Conservation (phyloP, 1,140 invertebrate species). For the Coelopa frigida region DNA sequence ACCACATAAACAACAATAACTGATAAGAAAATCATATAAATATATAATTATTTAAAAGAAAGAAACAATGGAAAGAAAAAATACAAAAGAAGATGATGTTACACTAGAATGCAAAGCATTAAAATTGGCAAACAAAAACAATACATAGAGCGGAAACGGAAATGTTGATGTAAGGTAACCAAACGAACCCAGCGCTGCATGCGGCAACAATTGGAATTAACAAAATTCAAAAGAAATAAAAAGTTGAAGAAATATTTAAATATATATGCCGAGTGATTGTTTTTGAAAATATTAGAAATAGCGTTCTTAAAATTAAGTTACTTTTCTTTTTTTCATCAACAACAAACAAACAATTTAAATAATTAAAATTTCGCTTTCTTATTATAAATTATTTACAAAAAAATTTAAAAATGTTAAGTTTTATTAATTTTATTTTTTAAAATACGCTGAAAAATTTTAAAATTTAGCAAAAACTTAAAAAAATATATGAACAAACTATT, state of each 20-base stretch:
- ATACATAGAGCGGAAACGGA: neutral
- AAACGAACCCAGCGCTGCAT: slow-evolving; percentile 1
- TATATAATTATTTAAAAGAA: neutral
- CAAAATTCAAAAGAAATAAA: neutral
- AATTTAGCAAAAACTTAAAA: no score
- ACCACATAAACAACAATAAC: slow-evolving; percentile 5
- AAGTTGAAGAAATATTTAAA: slow-evolving; percentile 2
- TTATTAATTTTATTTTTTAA: no score
- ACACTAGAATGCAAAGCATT: slow-evolving; percentile 3
- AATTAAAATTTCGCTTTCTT: no score
- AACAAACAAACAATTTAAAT: no score
- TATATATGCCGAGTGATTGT: no score
- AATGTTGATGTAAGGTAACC: neutral
- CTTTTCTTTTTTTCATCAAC: no score
- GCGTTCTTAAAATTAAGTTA: no score
- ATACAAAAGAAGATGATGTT: neutral
- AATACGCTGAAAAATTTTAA: no score
- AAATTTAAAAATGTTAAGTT: no score
- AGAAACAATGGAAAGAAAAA: slow-evolving; percentile 3
- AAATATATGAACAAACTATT: no score
- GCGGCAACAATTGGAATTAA: neutral
- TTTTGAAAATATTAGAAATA: no score
- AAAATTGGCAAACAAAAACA: neutral
- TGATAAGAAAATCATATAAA: neutral
- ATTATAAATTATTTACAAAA: no score